These are phyloP conservation scores for Monoplex corrugatus DNA, from an alignment of 2,888 invertebrate genomes.

Conservation along the genomic window DNA sequence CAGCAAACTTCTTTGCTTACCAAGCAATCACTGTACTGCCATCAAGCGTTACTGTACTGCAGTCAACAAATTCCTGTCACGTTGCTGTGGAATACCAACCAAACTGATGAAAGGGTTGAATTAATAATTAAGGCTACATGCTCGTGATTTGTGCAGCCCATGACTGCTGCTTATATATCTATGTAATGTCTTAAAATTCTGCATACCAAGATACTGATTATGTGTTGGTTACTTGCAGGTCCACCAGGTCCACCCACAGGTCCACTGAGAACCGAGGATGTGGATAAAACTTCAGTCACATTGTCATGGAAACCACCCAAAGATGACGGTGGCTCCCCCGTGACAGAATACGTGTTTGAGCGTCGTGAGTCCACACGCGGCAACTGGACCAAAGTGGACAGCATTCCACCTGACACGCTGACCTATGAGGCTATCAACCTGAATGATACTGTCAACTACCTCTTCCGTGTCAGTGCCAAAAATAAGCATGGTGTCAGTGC, in stretches of 20 bases:
- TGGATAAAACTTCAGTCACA: slow-evolving; percentile 67
- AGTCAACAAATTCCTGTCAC: no score
- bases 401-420: slow-evolving; percentile 59
- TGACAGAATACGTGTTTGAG: slow-evolving; percentile 72
- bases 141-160: no score
- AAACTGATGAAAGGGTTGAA: no score
- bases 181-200: no score
- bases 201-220: no score
- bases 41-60: no score
- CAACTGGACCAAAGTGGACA: slow-evolving; percentile 68
- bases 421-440: slow-evolving; percentile 67
- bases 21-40: no score
- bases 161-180: no score
- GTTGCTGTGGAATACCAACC: no score
- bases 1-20: no score
- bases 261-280: slow-evolving; percentile 71
- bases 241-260: slow-evolving; percentile 62
- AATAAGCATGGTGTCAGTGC: slow-evolving; percentile 95
- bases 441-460: slow-evolving; percentile 84
- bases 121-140: no score
- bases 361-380: slow-evolving; percentile 78
- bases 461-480: slow-evolving; percentile 92
- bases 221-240: no score
- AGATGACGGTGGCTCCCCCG: slow-evolving; percentile 73
- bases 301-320: slow-evolving; percentile 79